These are phyloP conservation scores for Apodemia mormo DNA, from an alignment of 2,888 invertebrate genomes.

Conservation along the genomic window DNA sequence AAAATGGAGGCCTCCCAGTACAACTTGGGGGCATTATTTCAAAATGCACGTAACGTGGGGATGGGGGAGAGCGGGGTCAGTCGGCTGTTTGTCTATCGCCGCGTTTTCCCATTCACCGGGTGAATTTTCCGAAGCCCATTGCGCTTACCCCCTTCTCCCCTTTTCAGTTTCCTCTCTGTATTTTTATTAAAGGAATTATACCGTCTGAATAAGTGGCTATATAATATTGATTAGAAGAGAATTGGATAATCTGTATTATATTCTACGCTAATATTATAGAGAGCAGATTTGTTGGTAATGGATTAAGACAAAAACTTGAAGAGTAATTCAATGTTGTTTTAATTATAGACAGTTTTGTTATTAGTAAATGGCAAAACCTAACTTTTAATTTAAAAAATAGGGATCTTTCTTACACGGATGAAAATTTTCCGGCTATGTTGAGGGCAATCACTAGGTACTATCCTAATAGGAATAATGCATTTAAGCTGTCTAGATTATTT, in stretches of 20 bases:
- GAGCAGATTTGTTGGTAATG: constrained; percentile 2
- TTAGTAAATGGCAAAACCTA: no score
- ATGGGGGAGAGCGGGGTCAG: constrained; percentile 55
- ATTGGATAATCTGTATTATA: constrained; percentile 33
- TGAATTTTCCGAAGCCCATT: constrained; percentile 79
- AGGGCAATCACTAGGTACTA: no score
- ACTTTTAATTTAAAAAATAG: no score
- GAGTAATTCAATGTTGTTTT: no score
- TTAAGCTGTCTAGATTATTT: no score
- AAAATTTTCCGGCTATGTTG: no score
- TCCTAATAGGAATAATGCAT: no score
- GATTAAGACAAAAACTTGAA: no score
- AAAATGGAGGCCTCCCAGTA: constrained; percentile 43
- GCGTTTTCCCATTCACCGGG: constrained; percentile 79
- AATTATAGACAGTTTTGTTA: no score
- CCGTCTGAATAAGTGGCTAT: constrained; percentile 69
- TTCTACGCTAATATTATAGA: neutral
- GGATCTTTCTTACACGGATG: no score
- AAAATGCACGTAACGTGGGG: constrained; percentile 66
- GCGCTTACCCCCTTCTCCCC: constrained; percentile 60
- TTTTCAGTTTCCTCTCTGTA: constrained; percentile 65
- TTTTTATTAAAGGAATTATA: constrained; percentile 80
- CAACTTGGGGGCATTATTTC: constrained; percentile 70
- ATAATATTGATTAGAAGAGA: constrained; percentile 74
- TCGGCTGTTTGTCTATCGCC: constrained; percentile 78